A percentile compares a stretch with the other conserved stretches of the same genome.
phyloP scores from a whole-genome alignment of 1,140 invertebrate species.

The Pantala flavescens region DNA sequence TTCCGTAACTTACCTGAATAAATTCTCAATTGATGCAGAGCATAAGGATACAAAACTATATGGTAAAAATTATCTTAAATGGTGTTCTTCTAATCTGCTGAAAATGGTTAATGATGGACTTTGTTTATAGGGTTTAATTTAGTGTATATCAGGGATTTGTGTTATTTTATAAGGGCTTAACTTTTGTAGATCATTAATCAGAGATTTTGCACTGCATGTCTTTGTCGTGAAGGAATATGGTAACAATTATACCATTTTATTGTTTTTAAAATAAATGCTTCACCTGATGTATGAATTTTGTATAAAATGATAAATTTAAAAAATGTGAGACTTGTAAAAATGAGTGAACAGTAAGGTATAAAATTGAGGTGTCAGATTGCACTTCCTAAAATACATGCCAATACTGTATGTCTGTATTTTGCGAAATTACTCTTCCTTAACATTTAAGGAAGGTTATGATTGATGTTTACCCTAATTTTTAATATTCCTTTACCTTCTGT shows the following conservation, averaged over 20 bases:
- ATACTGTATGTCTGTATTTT: not conserved
- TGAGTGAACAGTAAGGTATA: not conserved
- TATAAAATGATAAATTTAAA: not conserved
- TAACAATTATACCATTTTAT: not conserved
- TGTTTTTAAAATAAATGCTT: not conserved
- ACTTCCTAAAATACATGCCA: not conserved
- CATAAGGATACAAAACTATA: no score
- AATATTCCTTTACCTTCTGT: not conserved
- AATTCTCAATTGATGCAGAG: no score
- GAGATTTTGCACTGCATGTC: no score
- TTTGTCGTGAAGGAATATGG: not conserved
- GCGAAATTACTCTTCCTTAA: not conserved
- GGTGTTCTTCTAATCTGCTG: no score
- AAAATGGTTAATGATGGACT: no score
- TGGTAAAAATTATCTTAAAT: no score
- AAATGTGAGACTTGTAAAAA: not conserved
- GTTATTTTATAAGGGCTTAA: no score
- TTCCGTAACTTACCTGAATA: no score
- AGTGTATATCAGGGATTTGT: no score
- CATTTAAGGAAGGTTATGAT: constrained; percentile 3
- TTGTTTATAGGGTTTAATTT: no score
- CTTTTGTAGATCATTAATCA: no score
- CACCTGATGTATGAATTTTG: not conserved
- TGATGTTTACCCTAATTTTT: not conserved
- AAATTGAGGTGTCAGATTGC: not conserved